phyloP scores from a whole-genome alignment of 2,797 vertebrate species.

The Pseudochaenichthys georgianus region DNA sequence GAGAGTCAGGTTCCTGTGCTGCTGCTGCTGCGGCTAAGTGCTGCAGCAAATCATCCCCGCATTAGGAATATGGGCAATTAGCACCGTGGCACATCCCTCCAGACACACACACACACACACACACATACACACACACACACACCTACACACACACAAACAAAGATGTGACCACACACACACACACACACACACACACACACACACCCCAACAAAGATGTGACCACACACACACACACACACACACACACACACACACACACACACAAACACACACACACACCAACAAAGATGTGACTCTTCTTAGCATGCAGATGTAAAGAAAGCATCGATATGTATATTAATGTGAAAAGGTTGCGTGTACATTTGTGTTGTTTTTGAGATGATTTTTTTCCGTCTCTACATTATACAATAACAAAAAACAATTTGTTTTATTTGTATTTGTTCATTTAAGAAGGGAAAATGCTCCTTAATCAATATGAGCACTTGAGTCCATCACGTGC shows the following conservation, averaged over 20 bases:
- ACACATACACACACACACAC: too few relatives aligned
- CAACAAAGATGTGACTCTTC: slow-evolving; percentile 1
- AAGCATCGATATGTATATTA: slow-evolving; percentile 20
- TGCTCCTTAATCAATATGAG: too few relatives aligned
- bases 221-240: too few relatives aligned
- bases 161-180: too few relatives aligned
- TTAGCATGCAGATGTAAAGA: slow-evolving; percentile 13
- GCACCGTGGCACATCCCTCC: slow-evolving; percentile 78
- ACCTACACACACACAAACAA: too few relatives aligned
- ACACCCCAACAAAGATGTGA: too few relatives aligned
- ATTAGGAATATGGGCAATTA: slow-evolving; percentile 88
- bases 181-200: too few relatives aligned
- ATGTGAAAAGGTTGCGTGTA: neutral
- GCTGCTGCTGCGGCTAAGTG: slow-evolving; percentile 80
- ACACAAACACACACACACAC: too few relatives aligned
- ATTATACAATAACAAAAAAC: slow-evolving; percentile 7
- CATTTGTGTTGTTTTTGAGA: slow-evolving; percentile 5
- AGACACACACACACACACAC: slow-evolving; percentile 52
- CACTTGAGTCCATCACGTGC: too few relatives aligned
- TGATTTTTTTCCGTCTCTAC: slow-evolving; percentile 9
- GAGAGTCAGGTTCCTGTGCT: slow-evolving; percentile 77
- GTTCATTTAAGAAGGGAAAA: too few relatives aligned
- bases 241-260: too few relatives aligned
- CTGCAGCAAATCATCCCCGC: slow-evolving; percentile 86
- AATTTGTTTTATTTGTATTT: neutral